These are phyloP conservation scores for Stigmatopora argus DNA, from an alignment of 2,113 vertebrate genomes.

Conservation along the genomic window DNA sequence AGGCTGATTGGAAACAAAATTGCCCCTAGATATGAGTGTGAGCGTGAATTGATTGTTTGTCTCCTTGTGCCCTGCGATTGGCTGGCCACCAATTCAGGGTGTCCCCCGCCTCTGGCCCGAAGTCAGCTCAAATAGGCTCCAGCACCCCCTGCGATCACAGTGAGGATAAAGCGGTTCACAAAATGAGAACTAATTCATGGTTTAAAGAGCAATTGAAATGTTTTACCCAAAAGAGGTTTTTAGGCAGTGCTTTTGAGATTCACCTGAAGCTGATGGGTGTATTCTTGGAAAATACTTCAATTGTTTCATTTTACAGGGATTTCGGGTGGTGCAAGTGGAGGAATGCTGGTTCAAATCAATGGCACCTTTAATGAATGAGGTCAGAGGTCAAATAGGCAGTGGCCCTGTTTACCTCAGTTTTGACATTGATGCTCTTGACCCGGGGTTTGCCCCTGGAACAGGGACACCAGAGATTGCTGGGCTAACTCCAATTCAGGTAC, in stretches of 20 bases:
- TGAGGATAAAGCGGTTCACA: too few relatives aligned
- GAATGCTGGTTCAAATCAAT: conserved; percentile 91
- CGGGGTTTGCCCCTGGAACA: conserved; percentile 85
- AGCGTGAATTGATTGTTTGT: too few relatives aligned
- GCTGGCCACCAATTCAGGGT: too few relatives aligned
- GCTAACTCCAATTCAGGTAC: conserved; percentile 87
- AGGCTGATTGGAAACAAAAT: too few relatives aligned
- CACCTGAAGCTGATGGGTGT: not conserved
- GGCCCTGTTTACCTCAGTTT: conserved; percentile 86
- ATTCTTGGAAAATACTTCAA: not conserved
- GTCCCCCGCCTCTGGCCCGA: too few relatives aligned
- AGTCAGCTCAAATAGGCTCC: too few relatives aligned
- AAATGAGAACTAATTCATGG: too few relatives aligned
- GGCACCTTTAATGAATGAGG: conserved; percentile 82
- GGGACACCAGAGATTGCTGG: conserved; percentile 89
- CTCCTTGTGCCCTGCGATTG: too few relatives aligned
- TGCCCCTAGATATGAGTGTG: too few relatives aligned
- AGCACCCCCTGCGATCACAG: too few relatives aligned
- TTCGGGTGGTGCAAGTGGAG: conserved; percentile 80
- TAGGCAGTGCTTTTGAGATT: not conserved
- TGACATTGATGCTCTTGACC: conserved; percentile 88
- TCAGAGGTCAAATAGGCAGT: conserved; percentile 80
- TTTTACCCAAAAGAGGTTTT: not conserved
- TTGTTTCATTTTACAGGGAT: conserved; percentile 70
- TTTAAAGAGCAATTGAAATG: not conserved